Evolutionary conservation across 2,797 vertebrate genomes (phyloP), one percentile per base, ranked within the genome.

Genomic region (Karalla daura): DNA sequence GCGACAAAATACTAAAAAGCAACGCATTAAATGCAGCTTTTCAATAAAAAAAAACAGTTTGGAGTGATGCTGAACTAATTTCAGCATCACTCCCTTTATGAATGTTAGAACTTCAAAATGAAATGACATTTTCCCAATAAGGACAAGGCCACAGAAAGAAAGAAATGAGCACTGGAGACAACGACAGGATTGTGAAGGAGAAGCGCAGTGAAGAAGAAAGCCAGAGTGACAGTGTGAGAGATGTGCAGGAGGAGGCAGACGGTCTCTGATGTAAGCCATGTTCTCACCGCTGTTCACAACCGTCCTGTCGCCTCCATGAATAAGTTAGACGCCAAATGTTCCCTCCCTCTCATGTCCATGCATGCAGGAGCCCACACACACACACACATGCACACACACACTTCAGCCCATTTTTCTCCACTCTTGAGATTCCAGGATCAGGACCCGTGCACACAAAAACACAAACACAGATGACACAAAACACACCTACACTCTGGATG

Each of bases 311-410:
- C 74, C 72, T 81, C 80, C 75, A 88, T 90, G 76, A 91, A 92
- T 92, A 89, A 90, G 73, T 89, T 76, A 88, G 66, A 80, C 51
- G 63, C 86, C 86, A 90, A 91, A 89, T 92, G 89, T 86, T 85
- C 69, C 78, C 78, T 84, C 70, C 56, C 60, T 83, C 76, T 70
- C 66, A 47, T 63, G 66, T 36, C 61, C 74, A 53, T 37, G 66
- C 59, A 64, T 40, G 64, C 62, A 55, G 50, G 68, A 45, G 1
- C 63, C 45, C 62, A 64, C 66, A 46, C 49, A 49, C 12, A 28
- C 58, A 54, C 47, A 65, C 40, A 53, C 45, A 28, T 37, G 27
- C 32, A 28, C 40, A 40, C n/a, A 40, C 28, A 43, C 49, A 58
- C 52, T 5, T 37, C 7, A 59, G 41, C 33, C 20, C 46, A 64